Conservation (phyloP, 2,888 invertebrate genomes). For the Mycalesis mineus region DNA sequence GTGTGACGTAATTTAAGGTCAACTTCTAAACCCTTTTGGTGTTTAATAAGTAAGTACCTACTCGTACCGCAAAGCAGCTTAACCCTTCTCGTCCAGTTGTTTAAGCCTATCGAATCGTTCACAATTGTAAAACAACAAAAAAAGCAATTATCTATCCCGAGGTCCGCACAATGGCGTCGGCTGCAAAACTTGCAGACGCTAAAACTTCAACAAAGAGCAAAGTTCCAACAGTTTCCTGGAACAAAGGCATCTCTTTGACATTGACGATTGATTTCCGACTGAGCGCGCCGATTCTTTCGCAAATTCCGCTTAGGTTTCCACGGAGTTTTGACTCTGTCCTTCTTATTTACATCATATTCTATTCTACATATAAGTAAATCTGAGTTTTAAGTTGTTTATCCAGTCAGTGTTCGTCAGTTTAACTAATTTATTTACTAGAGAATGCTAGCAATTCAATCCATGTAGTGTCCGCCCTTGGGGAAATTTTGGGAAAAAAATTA, state of each 20-base stretch:
- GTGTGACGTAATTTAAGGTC: too few species aligned
- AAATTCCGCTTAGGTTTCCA: background rate
- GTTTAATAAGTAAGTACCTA: too few species aligned
- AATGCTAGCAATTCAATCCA: too few species aligned
- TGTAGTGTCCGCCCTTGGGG: too few species aligned
- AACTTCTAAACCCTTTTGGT: too few species aligned
- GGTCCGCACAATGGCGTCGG: slow-evolving; percentile 4
- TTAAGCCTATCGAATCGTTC: background rate
- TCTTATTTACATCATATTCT: too few species aligned
- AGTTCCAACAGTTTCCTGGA: slow-evolving; percentile 8
- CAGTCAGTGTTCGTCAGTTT: too few species aligned
- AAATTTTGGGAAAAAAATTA: too few species aligned
- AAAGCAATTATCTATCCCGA: slow-evolving; percentile 10
- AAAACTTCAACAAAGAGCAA: slow-evolving; percentile 8
- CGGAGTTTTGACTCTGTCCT: background rate
- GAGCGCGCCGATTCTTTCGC: slow-evolving; percentile 7
- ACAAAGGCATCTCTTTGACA: slow-evolving; percentile 12
- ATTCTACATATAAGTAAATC: too few species aligned
- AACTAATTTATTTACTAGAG: too few species aligned
- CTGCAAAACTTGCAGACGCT: slow-evolving; percentile 12
- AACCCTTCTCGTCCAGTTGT: background rate
- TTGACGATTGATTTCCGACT: slow-evolving; percentile 14
- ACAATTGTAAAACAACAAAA: background rate
- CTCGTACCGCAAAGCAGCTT: too few species aligned
- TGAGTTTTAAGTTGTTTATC: too few species aligned